Base-by-base conservation (phyloP, 2,113 vertebrate genomes). In the Caranx ignobilis region DNA sequence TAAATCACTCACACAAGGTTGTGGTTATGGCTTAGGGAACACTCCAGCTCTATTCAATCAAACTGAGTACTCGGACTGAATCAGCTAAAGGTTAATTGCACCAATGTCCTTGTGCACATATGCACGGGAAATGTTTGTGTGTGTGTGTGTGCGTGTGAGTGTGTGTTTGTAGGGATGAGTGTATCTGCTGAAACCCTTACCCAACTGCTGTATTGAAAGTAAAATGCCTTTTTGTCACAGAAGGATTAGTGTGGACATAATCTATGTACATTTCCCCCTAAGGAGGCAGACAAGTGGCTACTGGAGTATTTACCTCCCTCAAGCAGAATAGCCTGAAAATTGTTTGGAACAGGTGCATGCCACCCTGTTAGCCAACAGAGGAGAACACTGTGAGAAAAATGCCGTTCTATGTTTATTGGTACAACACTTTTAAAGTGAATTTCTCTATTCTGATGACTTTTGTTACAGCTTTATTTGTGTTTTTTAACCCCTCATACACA, bases 51-150 rank as follows among this genome's bases (percentile, higher is more conserved):
- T 80, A 89, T 92, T 92, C 91, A 92, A 91, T 92, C 90, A 89
- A 88, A 87, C 85, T 79, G 86, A 84, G 87, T 73, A 93, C 84
- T 74, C 75, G 67, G 76, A 86, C 82, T 84, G 82, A 91, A 90
- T 93, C 91, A 91, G 91, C 86, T 88, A 91, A 90, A 93, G 91
- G 93, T 94, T 92, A 94, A 93, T 93, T 93, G 91, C 91, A 79
- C 85, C 72, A 57, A 78, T 35, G 91, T 93, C 93, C 91, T 92
- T 93, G 88, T 90, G 72, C 88, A 81, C 91, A 86, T 87, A 90
- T 73, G 88, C 87, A 89, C 7, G 16, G 70, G 37, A 86, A 85
- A 81, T 77, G 45, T 65, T 62, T 82, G 77, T 81, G 76, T 68
- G 75, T 78, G 72, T 64, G 56, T 60, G 32, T 12, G 43, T 83